Evolutionary conservation across 2,888 invertebrate genomes (phyloP).

Genomic region (Troides helena): DNA sequence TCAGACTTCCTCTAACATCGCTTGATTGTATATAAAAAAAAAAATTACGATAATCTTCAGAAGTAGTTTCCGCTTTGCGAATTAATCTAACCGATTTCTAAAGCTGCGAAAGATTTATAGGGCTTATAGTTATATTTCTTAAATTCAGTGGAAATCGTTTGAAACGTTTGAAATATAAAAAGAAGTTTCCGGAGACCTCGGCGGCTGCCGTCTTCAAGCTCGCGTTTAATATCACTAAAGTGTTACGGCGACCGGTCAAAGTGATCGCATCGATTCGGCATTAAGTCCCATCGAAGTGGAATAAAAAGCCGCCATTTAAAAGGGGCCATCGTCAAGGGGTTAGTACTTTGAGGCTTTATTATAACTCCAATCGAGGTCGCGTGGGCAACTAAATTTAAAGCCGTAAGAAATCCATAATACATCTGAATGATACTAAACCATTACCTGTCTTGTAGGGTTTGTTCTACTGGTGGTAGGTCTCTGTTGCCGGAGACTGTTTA

Average conservation of each 20-base stretch:
- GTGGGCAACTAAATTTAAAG: conserved; percentile 3
- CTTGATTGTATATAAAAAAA: too few relatives aligned
- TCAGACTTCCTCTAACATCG: too few relatives aligned
- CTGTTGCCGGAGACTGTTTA: too few relatives aligned
- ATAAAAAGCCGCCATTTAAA: conserved; percentile 58
- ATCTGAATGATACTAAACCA: too few relatives aligned
- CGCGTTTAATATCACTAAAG: conserved; percentile 14
- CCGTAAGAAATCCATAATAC: too few relatives aligned
- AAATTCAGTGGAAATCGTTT: not conserved
- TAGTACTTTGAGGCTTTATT: conserved; percentile 65
- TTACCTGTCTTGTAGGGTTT: too few relatives aligned
- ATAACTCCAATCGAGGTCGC: conserved; percentile 50
- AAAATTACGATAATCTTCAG: too few relatives aligned
- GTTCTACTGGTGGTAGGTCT: too few relatives aligned
- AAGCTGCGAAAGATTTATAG: too few relatives aligned
- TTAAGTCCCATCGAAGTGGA: conserved; percentile 59
- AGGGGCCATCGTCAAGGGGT: conserved; percentile 66
- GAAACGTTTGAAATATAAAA: not conserved
- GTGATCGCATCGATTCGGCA: conserved; percentile 47
- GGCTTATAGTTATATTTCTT: too few relatives aligned
- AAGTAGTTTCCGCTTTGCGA: too few relatives aligned
- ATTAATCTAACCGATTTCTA: too few relatives aligned
- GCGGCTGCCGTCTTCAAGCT: not conserved
- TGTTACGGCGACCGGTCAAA: conserved; percentile 48
- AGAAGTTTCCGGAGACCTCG: not conserved